phyloP scores from a whole-genome alignment of 2,113 vertebrate species.

The Engystomops pustulosus region DNA sequence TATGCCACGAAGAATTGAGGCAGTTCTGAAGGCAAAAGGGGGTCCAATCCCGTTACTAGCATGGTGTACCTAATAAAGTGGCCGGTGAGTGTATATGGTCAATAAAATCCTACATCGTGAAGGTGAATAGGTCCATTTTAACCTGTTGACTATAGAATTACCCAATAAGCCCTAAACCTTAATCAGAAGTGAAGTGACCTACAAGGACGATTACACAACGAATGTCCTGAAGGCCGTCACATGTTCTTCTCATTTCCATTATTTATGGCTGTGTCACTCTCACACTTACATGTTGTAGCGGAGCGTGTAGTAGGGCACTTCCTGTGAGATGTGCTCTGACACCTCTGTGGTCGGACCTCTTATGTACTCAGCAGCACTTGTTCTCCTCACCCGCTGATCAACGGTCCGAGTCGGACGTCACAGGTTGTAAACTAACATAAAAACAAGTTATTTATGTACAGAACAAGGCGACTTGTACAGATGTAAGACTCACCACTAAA shows the following conservation, averaged over 20 bases:
- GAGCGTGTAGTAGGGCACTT: not conserved
- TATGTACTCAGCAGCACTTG: no score
- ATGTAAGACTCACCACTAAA: no score
- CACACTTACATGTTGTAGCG: not conserved
- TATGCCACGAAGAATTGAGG: no score
- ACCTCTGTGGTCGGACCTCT: constrained; percentile 12
- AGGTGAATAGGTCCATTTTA: no score
- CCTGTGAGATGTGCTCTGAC: not conserved
- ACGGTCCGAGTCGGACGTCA: not conserved
- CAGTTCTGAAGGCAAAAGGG: no score
- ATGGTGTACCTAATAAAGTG: no score
- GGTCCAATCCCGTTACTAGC: no score
- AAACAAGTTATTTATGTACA: not conserved
- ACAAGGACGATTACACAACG: not conserved
- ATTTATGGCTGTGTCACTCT: not conserved
- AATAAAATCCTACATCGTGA: no score
- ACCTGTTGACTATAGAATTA: no score
- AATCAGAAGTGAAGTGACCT: not conserved
- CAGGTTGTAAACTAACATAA: not conserved
- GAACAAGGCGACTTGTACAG: not conserved
- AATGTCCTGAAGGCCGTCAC: not conserved
- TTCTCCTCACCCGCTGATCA: not conserved
- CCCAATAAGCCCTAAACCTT: not conserved
- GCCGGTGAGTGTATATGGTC: no score
- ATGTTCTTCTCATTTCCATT: not conserved